Base-by-base conservation (phyloP, 2,888 invertebrate species). In the Dinocampus coccinellae region DNA sequence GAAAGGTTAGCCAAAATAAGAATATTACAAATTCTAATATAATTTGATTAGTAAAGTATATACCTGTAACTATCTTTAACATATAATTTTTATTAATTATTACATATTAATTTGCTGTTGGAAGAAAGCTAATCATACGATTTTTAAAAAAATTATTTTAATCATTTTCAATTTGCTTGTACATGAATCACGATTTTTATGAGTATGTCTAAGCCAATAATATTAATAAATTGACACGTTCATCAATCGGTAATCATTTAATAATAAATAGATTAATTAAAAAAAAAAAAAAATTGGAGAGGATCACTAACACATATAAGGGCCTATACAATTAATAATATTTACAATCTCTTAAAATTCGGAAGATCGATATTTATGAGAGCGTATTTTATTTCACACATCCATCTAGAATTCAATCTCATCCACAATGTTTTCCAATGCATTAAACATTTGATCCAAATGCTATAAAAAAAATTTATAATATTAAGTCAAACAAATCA, bases 371-470 rank as follows among this genome's bases (percentile, higher is more conserved):
- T 1, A 11, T n/a, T 11, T 13, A 65, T 34, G 53, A 13, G 34
- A 42, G 47, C 67, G 26, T n/a, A 36, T 63, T 39, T n/a, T 0
- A 39, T n/a, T 39, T 39, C 39, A 9, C 13, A 11, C 1, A 13
- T n/a, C 16, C 16, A n/a, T 74, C 77, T 79, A 83, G 60, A 85
- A 79, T 67, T 78, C 78, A 57, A 85, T 83, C 69, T 85, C 83
- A 70, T 79, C 80, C 65, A 84, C 79, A 73, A 79, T 83, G 29
- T 83, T 84, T 68, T 84, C 84, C 60, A 86, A 75, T 62, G 84
- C 78, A 67, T 73, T 83, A 65, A 86, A 86, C 80, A 86, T 83
- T 69, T 81, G 79, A 68, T 86, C 86, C 9, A 86, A 79, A 63
- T 81, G 80, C 86, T 86, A 75, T 62, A 82, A 81, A 34, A 73